Conservation (phyloP, 2,113 vertebrate genomes). For the Sapayoa aenigma region DNA sequence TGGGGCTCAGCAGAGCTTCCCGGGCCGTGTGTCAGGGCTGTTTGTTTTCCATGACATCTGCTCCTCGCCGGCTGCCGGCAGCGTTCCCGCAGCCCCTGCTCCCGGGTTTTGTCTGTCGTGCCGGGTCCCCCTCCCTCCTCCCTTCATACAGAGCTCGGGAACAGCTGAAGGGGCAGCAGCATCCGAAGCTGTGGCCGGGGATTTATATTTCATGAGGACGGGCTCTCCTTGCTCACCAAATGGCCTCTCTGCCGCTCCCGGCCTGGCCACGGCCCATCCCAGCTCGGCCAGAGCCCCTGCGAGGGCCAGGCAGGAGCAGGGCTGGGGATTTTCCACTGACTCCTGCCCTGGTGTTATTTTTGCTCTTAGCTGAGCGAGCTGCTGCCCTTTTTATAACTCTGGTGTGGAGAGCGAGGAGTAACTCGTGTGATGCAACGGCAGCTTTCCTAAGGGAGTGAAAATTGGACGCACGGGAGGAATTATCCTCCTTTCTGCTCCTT, state of each 20-base stretch:
- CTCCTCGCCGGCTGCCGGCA: neutral
- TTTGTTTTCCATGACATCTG: neutral
- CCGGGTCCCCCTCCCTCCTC: neutral
- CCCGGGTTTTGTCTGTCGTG: neutral
- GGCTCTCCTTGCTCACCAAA: neutral
- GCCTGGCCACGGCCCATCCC: neutral
- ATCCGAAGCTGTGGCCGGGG: neutral
- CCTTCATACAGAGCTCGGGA: accelerated
- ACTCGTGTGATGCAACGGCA: neutral
- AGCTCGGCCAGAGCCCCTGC: neutral
- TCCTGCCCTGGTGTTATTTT: neutral
- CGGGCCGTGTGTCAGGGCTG: neutral
- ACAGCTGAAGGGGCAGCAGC: neutral
- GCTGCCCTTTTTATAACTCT: neutral
- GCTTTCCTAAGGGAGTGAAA: neutral
- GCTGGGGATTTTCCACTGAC: slow-evolving; percentile 15
- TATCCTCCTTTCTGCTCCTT: neutral
- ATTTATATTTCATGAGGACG: neutral
- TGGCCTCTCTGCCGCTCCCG: neutral
- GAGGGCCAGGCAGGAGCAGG: neutral
- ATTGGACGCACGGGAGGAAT: neutral
- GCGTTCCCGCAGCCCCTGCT: neutral
- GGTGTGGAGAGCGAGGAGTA: neutral
- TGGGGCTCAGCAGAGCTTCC: neutral
- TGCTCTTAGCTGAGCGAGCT: neutral